Base-by-base conservation (phyloP, 2,888 invertebrate genomes). In the Chorisops tibialis region DNA sequence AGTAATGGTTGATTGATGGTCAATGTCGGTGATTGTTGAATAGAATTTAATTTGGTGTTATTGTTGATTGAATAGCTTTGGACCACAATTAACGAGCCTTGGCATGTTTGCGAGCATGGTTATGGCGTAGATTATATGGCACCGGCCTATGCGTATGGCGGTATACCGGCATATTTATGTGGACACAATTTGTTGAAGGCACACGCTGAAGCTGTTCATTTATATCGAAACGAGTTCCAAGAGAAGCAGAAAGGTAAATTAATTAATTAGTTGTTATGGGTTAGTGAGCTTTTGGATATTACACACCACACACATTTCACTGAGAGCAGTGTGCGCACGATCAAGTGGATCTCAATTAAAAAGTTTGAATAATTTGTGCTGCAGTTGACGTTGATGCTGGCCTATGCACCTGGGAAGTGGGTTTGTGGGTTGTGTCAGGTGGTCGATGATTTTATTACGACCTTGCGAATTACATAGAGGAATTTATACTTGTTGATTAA, bases 81-180 rank as follows among this genome's bases (percentile, higher is more conserved):
- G 90, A 83, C 88, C 11, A 91, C 91, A 0, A 83, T 91, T 67
- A 91, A 91, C 72, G 91, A 91, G 71, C 89, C 90, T 2, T 77
- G 79, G 79, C 76, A 78, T 66, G 71, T 79, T 43, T 79, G 79
- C 50, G 79, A 78, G 54, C 77, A 77, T 59, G 73, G 75, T 18
- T 79, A 76, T 63, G 84, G 84, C 2, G 81, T 81, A 21, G 82
- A 82, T 37, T 84, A 81, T 69, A 77, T 85, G 74, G 85, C 85
- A 0, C 85, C 85, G 1, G 80, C 82, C 0, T 73, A 83, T 64
- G 81, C 83, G 68, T 81, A 81, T 14, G 83, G 83, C 1, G 86
- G 85, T 2, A 79, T 84, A 49, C 86, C 84, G 0, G 81, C 83
- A 64, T 91, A 91, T 71, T 75, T 85, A 0, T 88, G 87, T 67